phyloP scores from a whole-genome alignment of 1,140 invertebrate genomes.

The Philaenus spumarius region DNA sequence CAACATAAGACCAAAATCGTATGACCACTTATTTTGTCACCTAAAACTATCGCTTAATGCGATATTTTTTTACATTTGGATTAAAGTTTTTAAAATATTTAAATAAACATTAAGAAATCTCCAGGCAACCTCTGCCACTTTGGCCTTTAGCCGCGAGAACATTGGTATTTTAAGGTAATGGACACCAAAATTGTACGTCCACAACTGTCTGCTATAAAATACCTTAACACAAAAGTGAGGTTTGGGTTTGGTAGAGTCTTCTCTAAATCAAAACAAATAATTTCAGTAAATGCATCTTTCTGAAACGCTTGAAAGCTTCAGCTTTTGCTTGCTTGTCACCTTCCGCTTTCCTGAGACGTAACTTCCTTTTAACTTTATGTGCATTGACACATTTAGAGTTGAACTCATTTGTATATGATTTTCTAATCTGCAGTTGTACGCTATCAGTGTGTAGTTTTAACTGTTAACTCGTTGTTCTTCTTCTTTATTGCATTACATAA shows the following conservation, averaged over 20 bases:
- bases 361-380: not conserved
- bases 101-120: constrained; percentile 24
- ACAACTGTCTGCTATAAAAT: constrained; percentile 23
- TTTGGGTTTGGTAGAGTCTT: constrained; percentile 17
- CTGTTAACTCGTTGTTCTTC: too few species aligned
- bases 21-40: constrained; percentile 22
- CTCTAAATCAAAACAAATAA: constrained; percentile 19
- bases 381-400: too few species aligned
- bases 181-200: constrained; percentile 20
- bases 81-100: constrained; percentile 20
- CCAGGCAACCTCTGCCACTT: constrained; percentile 18
- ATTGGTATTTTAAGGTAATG: constrained; percentile 21
- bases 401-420: too few species aligned
- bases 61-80: constrained; percentile 9
- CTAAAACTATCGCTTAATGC: constrained; percentile 19
- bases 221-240: constrained; percentile 6
- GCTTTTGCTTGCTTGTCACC: not conserved
- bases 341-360: constrained; percentile 11
- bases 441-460: too few species aligned
- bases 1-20: constrained; percentile 27
- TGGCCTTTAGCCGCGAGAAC: constrained; percentile 24
- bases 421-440: too few species aligned
- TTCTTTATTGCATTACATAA: too few species aligned
- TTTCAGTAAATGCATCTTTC: not conserved
- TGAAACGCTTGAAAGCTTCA: not conserved